Conservation (phyloP, 1,140 invertebrate genomes). For the Chrysomallon squamiferum region DNA sequence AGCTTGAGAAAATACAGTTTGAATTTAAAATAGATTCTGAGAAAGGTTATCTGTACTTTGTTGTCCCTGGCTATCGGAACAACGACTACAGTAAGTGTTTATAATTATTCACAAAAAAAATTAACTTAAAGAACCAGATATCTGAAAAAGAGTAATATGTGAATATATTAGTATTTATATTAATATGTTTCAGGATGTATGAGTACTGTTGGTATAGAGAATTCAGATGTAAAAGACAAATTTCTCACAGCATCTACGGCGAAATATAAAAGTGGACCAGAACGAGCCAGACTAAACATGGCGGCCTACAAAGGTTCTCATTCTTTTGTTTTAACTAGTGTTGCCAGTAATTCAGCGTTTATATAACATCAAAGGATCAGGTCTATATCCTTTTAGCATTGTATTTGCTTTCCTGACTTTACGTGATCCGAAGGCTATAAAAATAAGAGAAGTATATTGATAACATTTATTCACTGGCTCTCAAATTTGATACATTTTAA, state of each 20-base stretch:
- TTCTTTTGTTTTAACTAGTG: not conserved
- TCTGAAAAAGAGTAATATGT: too few relatives aligned
- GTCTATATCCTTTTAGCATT: too few relatives aligned
- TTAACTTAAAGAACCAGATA: too few relatives aligned
- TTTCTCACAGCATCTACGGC: slow-evolving; percentile 34
- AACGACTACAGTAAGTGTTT: slow-evolving; percentile 35
- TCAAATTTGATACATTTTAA: too few relatives aligned
- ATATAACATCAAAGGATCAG: too few relatives aligned
- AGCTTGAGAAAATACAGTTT: slow-evolving; percentile 26
- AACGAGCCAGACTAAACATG: slow-evolving; percentile 24
- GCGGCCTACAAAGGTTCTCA: slow-evolving; percentile 13
- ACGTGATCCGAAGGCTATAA: too few relatives aligned
- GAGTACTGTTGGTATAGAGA: slow-evolving; percentile 32
- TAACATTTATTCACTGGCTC: too few relatives aligned
- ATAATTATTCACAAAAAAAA: too few relatives aligned
- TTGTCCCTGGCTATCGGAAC: slow-evolving; percentile 32
- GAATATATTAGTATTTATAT: too few relatives aligned
- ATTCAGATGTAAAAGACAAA: slow-evolving; percentile 32
- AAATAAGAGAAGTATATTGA: too few relatives aligned
- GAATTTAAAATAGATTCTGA: slow-evolving; percentile 16
- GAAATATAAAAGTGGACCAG: slow-evolving; percentile 13
- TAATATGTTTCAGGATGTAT: slow-evolving; percentile 25
- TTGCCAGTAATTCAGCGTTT: too few relatives aligned
- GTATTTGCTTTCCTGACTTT: too few relatives aligned
- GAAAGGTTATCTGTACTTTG: slow-evolving; percentile 23